Base-by-base conservation (phyloP, 2,888 invertebrate genomes). In the Cerastis rubricosa region DNA sequence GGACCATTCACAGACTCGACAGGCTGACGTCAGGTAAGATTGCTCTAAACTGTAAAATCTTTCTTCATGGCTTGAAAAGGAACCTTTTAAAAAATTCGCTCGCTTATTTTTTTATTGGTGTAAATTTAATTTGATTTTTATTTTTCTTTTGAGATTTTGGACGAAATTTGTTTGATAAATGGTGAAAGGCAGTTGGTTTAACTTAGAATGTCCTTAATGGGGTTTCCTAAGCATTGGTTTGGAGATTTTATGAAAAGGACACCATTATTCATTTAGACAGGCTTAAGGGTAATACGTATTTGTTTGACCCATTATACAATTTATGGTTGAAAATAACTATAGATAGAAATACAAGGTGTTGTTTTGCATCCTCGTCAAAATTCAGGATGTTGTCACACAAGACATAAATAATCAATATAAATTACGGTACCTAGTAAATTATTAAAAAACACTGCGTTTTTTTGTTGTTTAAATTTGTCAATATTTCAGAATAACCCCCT, bases 1-100 rank as follows among this genome's bases (percentile, higher is more conserved):
- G 99, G 93, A 99, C 99, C 87, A 98, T 99, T 90, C 99, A 99
- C 97, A 98, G 99, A 91, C 97, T 99, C 92, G 99, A 99, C 97
- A 97, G 99, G 92, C 97, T 99, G 92, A 99, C 99, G 61, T 99
- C 99, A 91, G 99, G 99, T 89, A 95, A 92, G 84, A 80, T 65
- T 40, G 54, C 74, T 73, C 59, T 72, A 71, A 78, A 73, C 61
- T 77, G 68, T 47, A 49, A 73, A 80, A 77, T 78, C 59, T 81
- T 73, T 76, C 61, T 70, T 40, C 35, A 6, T 51, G 12, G 49
- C 73, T 66, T 74, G 12, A 78, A 74, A 67, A 67, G 12, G 47
- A 65, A 45, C 66, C 66, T 64, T 75, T 79, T 54, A 51, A 71
- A 72, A 86, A 67, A 61, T 83, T 70, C 69, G 25, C 54, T 64